Evolutionary conservation across 2,888 invertebrate species (phyloP), one percentile per base, ranked within the genome.

Genomic region (Erynnis tages): DNA sequence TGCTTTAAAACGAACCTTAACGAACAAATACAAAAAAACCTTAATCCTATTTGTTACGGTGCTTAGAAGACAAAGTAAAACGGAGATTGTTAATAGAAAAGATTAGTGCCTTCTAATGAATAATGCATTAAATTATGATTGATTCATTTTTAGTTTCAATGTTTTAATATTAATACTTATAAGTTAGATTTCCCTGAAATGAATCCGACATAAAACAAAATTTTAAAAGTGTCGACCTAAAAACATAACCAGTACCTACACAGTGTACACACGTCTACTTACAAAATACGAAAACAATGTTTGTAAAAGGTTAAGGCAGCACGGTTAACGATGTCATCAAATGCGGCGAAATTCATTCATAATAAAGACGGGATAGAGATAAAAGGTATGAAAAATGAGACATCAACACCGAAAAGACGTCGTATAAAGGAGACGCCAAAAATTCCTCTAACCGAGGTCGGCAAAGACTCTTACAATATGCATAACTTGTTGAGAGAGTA

Each of bases 401-500:
- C 73, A 78, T 76, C 79, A 76, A 69, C 75, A 68, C 68, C 70
- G 63, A 70, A 71, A 75, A 72, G 71, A 74, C 69, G 65, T 58
- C 60, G 65, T 61, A 72, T 77, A 76, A 82, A 78, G 71, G 67
- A 71, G 71, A 79, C 71, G 73, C 75, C 82, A 63, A 82, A 79
- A 82, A 79, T 77, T 80, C 76, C 70, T 76, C 71, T 74, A 75
- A 77, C 79, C 79, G 71, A 70, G 73, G 69, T 62, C 64, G 71
- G 69, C 72, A 69, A 75, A 73, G 71, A 81, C 79, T 83, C 79
- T 77, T 85, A 85, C 83, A 87, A 85, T 87, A 87, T 88, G 86
- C 87, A 88, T 87, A 88, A 86, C 87, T 88, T 86, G 86, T 86
- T 87, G 85, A 84, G 81, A 85, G 86, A 82, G 87, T 87, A 89